Evolutionary conservation across 2,113 vertebrate species (phyloP).

Genomic region (Semnornis frantzii): DNA sequence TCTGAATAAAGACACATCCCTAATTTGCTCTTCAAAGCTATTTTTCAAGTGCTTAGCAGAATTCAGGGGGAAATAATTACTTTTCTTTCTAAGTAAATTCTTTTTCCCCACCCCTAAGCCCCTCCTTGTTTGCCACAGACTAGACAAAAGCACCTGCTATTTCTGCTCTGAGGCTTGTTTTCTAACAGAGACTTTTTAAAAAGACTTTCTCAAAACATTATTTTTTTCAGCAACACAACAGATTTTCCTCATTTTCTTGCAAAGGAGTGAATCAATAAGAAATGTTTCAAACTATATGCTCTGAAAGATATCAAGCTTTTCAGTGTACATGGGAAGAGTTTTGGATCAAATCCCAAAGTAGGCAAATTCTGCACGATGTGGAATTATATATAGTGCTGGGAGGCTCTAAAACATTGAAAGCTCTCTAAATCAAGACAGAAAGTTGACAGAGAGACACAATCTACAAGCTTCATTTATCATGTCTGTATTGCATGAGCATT

Average conservation of each 20-base stretch:
- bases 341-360: neutral
- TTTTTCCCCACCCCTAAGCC: neutral
- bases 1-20: neutral
- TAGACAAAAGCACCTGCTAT: neutral
- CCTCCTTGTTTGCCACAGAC: neutral
- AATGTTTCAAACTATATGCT: neutral
- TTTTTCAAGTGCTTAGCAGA: neutral
- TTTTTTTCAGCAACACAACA: neutral
- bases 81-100: neutral
- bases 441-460: neutral
- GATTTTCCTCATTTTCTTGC: neutral
- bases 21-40: neutral
- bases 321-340: neutral
- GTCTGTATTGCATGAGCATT: neutral
- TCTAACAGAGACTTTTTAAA: neutral
- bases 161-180: neutral
- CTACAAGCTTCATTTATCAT: neutral
- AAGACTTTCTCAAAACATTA: neutral
- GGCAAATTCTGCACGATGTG: neutral
- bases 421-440: neutral
- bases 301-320: neutral
- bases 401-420: neutral
- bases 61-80: neutral
- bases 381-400: neutral
- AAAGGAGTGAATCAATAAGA: neutral